Evolutionary conservation across 2,888 invertebrate genomes (phyloP), one percentile per base, ranked within the genome.

Genomic region (Chloroclysta siterata): DNA sequence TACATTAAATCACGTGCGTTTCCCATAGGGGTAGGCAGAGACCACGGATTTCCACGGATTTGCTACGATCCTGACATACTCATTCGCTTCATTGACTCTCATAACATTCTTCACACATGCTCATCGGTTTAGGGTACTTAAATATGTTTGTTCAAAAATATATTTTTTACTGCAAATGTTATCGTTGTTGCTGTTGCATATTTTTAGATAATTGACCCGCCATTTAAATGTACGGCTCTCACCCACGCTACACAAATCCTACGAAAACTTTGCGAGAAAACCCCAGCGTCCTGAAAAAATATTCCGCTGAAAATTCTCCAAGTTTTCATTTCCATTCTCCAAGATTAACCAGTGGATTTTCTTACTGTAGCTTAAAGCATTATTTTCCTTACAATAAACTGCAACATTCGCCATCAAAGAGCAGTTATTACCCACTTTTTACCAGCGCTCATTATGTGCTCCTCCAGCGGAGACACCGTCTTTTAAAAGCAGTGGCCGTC

Each of bases 331-430:
- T 42, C 36, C 56, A 57, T 61, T 61, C 46, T 22, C 42, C 29
- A 50, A 53, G 65, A 61, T 61, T 58, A 65, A 44, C 57, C 52
- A 46, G 29, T 28, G 57, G 57, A 55, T 47, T 54, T 58, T 65
- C 54, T 58, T 36, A 15, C 44, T 50, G 60, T 60, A 58, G 55
- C 53, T 56, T 47, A 55, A 56, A 51, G 28, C 39, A 62, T 52
- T 66, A 69, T 69, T 66, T 66, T 60, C 58, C 59, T 64, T 54
- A 57, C 69, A 66, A 69, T 69, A 66, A 65, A 61, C 47, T 59
- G 61, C 66, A 66, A 63, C 64, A 47, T 55, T 60, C 53, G 29
- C 61, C 48, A 61, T 61, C 65, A 65, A 65, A 65, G 65, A 61
- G 11, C 52, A 47, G 65, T 65, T 65, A 61, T 65, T 65, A 61